A percentile compares a stretch with the other conserved stretches of the same genome.
Evolutionary conservation across 2,888 invertebrate species (phyloP).

Genomic region (Tanypteryx hageni): DNA sequence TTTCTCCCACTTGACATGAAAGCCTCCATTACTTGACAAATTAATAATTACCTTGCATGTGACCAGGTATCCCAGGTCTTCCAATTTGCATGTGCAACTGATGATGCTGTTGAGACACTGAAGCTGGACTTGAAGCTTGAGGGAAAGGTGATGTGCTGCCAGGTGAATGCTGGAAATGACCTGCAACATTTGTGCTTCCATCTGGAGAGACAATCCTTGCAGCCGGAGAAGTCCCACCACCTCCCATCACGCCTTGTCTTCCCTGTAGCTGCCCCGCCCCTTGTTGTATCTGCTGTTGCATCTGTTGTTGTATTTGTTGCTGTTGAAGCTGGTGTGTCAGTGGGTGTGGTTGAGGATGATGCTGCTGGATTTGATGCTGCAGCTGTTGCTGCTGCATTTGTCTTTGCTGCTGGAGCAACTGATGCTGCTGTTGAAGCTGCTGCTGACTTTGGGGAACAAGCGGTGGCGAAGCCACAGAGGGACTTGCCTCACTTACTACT

Average conservation of each 20-base stretch:
- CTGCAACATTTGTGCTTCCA: constrained; percentile 81
- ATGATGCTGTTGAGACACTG: constrained; percentile 73
- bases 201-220: constrained; percentile 79
- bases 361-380: constrained; percentile 73
- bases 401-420: constrained; percentile 68
- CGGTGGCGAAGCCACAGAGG: constrained; percentile 47
- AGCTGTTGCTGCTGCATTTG: constrained; percentile 68
- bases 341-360: constrained; percentile 72
- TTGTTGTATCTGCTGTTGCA: constrained; percentile 71
- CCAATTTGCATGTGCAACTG: constrained; percentile 70
- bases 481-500: constrained; percentile 35
- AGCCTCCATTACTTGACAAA: too few species aligned
- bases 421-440: constrained; percentile 74
- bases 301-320: constrained; percentile 78
- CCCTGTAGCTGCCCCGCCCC: constrained; percentile 72
- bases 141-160: constrained; percentile 47
- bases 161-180: constrained; percentile 72
- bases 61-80: constrained; percentile 70
- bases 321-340: constrained; percentile 67
- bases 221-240: constrained; percentile 78
- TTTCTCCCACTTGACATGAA: too few species aligned
- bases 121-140: constrained; percentile 67
- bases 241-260: constrained; percentile 82
- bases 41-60: constrained; percentile 72
- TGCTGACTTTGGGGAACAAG: constrained; percentile 71